Percentiles rank a stretch among this genome's conserved stretches.
Evolutionary conservation across 2,888 invertebrate species (phyloP).

Genomic region (Meghimatium bilineatum): DNA sequence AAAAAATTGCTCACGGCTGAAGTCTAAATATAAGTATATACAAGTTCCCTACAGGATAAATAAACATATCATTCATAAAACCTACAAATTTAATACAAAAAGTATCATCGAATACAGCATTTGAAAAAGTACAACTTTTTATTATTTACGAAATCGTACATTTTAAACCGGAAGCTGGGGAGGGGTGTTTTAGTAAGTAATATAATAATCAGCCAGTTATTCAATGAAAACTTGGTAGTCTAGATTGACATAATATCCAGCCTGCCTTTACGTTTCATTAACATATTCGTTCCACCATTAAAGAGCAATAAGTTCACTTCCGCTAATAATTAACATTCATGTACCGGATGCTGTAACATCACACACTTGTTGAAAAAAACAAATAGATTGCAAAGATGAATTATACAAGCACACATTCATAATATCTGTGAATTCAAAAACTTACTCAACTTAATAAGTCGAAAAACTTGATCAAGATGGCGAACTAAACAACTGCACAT

Average conservation of each 20-base stretch:
- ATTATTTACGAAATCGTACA: neutral
- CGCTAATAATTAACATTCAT: neutral
- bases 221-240: neutral
- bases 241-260: neutral
- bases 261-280: neutral
- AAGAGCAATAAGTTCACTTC: conserved; percentile 10
- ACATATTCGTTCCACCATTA: conserved; percentile 5
- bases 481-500: conserved; percentile 60
- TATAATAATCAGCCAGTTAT: neutral
- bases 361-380: neutral
- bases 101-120: neutral
- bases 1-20: too few relatives aligned
- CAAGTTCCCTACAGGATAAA: too few relatives aligned
- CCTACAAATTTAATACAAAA: neutral
- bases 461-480: conserved; percentile 58
- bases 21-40: too few relatives aligned
- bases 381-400: neutral
- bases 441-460: conserved; percentile 46
- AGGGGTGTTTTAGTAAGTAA: neutral
- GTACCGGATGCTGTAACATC: neutral
- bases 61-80: too few relatives aligned
- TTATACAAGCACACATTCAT: conserved; percentile 1
- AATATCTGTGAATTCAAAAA: conserved; percentile 27
- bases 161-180: neutral
- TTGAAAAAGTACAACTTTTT: neutral